Percentiles rank a stretch among this genome's conserved stretches.
These are phyloP conservation scores for Pseudococcus longispinus DNA, from an alignment of 2,888 invertebrate genomes.

Conservation along the genomic window DNA sequence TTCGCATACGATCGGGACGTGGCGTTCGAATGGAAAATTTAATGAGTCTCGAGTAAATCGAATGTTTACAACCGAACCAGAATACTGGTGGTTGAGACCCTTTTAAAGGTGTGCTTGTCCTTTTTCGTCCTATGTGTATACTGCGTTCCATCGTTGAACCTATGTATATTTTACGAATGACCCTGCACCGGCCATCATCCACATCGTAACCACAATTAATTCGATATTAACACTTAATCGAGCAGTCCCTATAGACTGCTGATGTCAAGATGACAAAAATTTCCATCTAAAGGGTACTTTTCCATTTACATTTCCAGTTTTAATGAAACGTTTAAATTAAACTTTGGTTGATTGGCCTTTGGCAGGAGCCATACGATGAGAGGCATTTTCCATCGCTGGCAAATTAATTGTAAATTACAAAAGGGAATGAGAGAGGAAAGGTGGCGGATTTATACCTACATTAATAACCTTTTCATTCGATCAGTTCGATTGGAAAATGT, in stretches of 20 bases:
- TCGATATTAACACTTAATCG: neutral
- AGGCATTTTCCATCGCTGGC: neutral
- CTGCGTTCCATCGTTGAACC: neutral
- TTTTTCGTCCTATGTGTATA: neutral
- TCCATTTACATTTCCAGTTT: neutral
- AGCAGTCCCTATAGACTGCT: too few relatives aligned
- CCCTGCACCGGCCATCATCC: too few relatives aligned
- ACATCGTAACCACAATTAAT: too few relatives aligned
- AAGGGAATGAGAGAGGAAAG: neutral
- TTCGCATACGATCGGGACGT: neutral
- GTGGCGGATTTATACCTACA: neutral
- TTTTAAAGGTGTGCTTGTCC: neutral
- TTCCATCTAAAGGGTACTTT: neutral
- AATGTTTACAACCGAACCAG: neutral
- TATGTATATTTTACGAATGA: neutral
- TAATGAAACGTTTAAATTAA: neutral
- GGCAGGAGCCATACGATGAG: neutral
- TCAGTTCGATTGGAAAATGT: too few relatives aligned
- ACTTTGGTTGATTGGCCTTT: neutral
- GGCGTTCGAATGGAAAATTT: neutral
- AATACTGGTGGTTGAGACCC: neutral
- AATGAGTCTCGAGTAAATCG: neutral
- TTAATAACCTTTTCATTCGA: too few relatives aligned
- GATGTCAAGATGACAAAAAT: neutral
- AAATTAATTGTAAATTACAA: neutral